These are phyloP conservation scores for Nothoprocta pentlandii DNA, from an alignment of 2,113 vertebrate species.

Conservation along the genomic window DNA sequence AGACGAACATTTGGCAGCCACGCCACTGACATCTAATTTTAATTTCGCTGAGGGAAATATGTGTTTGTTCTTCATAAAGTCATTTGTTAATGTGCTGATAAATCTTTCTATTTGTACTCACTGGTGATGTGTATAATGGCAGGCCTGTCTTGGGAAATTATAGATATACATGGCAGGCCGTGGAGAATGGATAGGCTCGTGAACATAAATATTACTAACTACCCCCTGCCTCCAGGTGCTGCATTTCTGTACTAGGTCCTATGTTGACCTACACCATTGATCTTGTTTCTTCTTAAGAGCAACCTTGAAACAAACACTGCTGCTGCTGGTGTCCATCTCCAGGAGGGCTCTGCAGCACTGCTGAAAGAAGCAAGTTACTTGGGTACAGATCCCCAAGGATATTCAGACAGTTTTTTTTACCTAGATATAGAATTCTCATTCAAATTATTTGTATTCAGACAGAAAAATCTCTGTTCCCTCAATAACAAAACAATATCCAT, in stretches of 20 bases:
- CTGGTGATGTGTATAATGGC: not conserved
- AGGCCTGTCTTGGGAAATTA: conserved; percentile 28
- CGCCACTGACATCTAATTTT: not conserved
- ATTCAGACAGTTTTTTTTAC: not conserved
- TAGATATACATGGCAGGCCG: not conserved
- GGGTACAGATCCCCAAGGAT: not conserved
- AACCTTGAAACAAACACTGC: conserved; percentile 29
- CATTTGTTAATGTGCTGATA: not conserved
- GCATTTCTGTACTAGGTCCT: not conserved
- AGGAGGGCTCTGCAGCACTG: not conserved
- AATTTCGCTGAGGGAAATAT: conserved; percentile 1
- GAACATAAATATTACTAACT: conserved; percentile 2
- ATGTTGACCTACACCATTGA: not conserved
- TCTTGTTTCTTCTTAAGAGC: conserved; percentile 21
- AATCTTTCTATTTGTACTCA: not conserved
- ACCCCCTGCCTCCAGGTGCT: not conserved
- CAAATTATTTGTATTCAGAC: not conserved
- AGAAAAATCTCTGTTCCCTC: not conserved
- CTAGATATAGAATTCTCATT: not conserved
- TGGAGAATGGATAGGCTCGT: not conserved
- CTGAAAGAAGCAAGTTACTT: not conserved
- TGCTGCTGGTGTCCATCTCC: not conserved
- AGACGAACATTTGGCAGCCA: not conserved
- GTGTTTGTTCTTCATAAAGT: conserved; percentile 23
- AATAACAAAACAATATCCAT: not conserved